phyloP scores from a whole-genome alignment of 2,113 vertebrate species.

The Dasyprocta punctata region DNA sequence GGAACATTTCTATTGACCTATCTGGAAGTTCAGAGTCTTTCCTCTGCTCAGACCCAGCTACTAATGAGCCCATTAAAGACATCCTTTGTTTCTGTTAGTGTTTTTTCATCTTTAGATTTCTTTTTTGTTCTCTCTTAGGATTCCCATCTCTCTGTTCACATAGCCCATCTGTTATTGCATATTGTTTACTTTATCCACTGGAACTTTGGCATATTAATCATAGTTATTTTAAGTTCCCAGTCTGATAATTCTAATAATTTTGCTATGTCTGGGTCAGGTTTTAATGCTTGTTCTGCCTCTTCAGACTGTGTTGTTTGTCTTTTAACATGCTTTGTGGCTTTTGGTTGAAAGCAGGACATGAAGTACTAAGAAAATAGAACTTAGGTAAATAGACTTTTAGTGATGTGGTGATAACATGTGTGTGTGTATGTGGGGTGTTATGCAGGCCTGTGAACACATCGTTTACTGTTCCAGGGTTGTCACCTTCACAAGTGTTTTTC shows the following conservation, averaged over 20 bases:
- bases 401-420: background rate
- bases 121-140: background rate
- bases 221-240: background rate
- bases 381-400: background rate
- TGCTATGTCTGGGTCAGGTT: background rate
- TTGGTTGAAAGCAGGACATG: background rate
- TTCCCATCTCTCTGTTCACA: background rate
- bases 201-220: background rate
- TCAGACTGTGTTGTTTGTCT: background rate
- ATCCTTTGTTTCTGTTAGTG: background rate
- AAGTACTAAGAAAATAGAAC: background rate
- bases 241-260: background rate
- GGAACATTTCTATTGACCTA: background rate
- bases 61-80: background rate
- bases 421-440: too few relatives aligned
- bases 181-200: background rate
- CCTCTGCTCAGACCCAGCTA: background rate
- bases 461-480: too few relatives aligned
- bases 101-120: conserved; percentile 30
- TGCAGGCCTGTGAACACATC: too few relatives aligned
- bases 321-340: background rate
- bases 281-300: background rate
- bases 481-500: too few relatives aligned
- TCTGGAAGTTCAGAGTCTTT: background rate
- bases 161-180: background rate